Percentiles rank a stretch among this genome's conserved stretches.
Evolutionary conservation across 1,140 invertebrate genomes (phyloP).

Genomic region (Neodiprion virginianus): DNA sequence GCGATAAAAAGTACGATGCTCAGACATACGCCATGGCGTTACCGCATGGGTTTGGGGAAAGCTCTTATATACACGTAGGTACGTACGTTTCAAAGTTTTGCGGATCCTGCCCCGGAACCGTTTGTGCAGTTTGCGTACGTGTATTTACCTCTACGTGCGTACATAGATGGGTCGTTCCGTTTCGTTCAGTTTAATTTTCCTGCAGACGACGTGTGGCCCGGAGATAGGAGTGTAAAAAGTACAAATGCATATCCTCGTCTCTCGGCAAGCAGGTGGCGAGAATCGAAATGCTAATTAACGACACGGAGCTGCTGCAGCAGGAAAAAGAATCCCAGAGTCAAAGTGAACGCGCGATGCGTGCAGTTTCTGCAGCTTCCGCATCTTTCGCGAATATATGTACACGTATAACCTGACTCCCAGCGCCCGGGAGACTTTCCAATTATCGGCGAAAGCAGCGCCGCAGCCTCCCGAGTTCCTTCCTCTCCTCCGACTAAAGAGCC

Average conservation of each 20-base stretch:
- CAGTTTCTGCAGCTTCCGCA: neutral
- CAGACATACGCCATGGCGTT: too few species aligned
- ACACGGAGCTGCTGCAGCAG: slow-evolving; percentile 18
- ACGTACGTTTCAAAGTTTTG: neutral
- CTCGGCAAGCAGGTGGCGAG: slow-evolving; percentile 33
- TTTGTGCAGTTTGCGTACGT: too few species aligned
- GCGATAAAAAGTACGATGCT: neutral
- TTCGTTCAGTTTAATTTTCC: neutral
- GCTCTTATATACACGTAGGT: too few species aligned
- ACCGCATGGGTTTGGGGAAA: too few species aligned
- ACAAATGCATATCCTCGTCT: neutral
- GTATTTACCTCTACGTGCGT: too few species aligned
- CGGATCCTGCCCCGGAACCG: slow-evolving; percentile 16
- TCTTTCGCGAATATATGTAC: neutral
- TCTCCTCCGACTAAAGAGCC: neutral
- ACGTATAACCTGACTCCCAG: neutral
- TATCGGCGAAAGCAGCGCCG: neutral
- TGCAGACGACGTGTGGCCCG: neutral
- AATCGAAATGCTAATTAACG: slow-evolving; percentile 56
- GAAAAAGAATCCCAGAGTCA: slow-evolving; percentile 6
- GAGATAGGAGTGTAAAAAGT: neutral
- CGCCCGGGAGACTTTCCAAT: neutral
- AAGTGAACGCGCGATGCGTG: neutral
- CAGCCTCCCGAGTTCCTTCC: neutral
- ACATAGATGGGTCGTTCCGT: neutral